These are phyloP conservation scores for Sebastes trivittatus DNA, from an alignment of 2,797 vertebrate species.

Conservation along the genomic window DNA sequence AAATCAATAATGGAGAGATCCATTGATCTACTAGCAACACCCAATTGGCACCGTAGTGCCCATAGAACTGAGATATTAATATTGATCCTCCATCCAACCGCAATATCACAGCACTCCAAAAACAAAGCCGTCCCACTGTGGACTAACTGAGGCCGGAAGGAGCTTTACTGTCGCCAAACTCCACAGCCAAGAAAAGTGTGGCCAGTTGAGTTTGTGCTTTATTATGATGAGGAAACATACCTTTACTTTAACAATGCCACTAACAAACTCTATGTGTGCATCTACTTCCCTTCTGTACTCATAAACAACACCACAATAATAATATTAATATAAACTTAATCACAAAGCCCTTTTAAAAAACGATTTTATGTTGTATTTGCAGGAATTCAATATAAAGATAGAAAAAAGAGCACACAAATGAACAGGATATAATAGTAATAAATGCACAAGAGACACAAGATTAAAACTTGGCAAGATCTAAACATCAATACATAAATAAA, in stretches of 20 bases:
- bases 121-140: constrained; percentile 55
- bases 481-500: background rate
- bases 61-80: constrained; percentile 67
- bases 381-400: background rate
- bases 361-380: background rate
- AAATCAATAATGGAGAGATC: constrained; percentile 72
- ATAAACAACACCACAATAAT: background rate
- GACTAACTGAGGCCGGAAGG: constrained; percentile 24
- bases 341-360: background rate
- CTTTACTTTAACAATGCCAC: background rate
- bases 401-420: background rate
- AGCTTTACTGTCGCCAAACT: constrained; percentile 22
- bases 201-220: background rate
- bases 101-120: constrained; percentile 57
- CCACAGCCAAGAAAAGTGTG: background rate
- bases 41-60: constrained; percentile 61
- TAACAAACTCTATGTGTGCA: background rate
- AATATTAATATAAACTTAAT: background rate
- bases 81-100: constrained; percentile 63
- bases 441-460: background rate
- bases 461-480: background rate
- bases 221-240: background rate
- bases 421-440: background rate
- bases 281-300: background rate
- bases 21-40: constrained; percentile 68